Percentiles rank a stretch among this genome's conserved stretches.
Evolutionary conservation across 2,888 invertebrate species (phyloP).

Genomic region (Petrolisthes manimaculis): DNA sequence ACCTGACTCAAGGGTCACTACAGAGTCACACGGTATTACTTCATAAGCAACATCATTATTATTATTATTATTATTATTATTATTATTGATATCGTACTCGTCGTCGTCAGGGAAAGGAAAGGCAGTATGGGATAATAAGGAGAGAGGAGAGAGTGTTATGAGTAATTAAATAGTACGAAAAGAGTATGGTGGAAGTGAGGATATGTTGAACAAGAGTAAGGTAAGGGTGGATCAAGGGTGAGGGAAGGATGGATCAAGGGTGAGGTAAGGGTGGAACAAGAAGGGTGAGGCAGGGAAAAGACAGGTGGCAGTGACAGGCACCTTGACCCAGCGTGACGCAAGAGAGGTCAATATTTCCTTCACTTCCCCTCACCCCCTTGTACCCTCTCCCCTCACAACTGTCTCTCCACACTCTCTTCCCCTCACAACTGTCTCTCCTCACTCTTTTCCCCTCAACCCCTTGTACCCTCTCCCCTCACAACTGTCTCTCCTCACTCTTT

Average conservation of each 20-base stretch:
- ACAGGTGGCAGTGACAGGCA: conserved; percentile 46
- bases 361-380: no score
- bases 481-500: neutral
- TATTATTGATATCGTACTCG: neutral
- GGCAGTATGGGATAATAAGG: conserved; percentile 10
- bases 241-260: neutral
- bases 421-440: no score
- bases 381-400: no score
- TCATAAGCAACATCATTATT: neutral
- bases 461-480: no score
- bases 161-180: neutral
- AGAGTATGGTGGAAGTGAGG: neutral
- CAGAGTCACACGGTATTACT: neutral
- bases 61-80: neutral
- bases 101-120: neutral
- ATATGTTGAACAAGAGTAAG: neutral
- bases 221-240: neutral
- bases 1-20: neutral
- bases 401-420: neutral
- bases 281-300: conserved; percentile 33
- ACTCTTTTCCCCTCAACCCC: neutral
- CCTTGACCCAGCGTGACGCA: conserved; percentile 36
- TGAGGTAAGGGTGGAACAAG: conserved; percentile 5
- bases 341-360: conserved; percentile 34
- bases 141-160: neutral